Base-by-base conservation (phyloP, 2,113 vertebrate genomes). In the Ptilorrhoa leucosticta region DNA sequence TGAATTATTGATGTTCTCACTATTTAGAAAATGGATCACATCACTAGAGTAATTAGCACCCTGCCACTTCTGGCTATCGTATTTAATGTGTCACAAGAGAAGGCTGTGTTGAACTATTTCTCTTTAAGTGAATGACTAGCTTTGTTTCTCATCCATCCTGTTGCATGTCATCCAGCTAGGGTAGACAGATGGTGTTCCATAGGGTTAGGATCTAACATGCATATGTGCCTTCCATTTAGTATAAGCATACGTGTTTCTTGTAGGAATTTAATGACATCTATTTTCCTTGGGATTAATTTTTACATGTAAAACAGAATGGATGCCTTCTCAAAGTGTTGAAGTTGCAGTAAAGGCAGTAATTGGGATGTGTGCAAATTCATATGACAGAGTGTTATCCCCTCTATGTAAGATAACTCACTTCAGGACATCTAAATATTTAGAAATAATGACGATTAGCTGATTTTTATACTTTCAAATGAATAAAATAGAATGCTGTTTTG, bases 1-100 rank as follows among this genome's bases (percentile, higher is more conserved):
- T 98, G 96, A 98, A 98, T 98, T 98, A 98, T 98, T 98, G 96
- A 98, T 97, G 94, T 89, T 96, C 88, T 95, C 72, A 48, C 97
- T 97, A 97, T 97, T 98, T 98, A 95, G 97, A 97, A 98, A 98
- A 97, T 97, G 97, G 97, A 96, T 97, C 96, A 87, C 93, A 97
- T 97, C 96, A 96, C 96, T 95, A n/a, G 69, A 94, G 95, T 97
- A 98, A 98, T 98, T 98, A 98, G 95, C 96, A 97, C 94, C 90
- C 97, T 97, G 95, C 89, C 96, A 98, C 89, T 97, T 95, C 93
- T 98, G 95, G 94, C 97, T 97, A 95, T 97, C 89, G 14, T 93
- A 92, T 96, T 97, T 97, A 98, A 97, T 95, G 71, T 97, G 93
- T 97, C 93, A 92, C 68, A 44, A 93, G 95, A 97, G 80, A 96